A percentile compares a stretch with the other conserved stretches of the same genome.
Evolutionary conservation across 2,888 invertebrate genomes (phyloP).

Genomic region (Drosophila quasianomalipes): DNA sequence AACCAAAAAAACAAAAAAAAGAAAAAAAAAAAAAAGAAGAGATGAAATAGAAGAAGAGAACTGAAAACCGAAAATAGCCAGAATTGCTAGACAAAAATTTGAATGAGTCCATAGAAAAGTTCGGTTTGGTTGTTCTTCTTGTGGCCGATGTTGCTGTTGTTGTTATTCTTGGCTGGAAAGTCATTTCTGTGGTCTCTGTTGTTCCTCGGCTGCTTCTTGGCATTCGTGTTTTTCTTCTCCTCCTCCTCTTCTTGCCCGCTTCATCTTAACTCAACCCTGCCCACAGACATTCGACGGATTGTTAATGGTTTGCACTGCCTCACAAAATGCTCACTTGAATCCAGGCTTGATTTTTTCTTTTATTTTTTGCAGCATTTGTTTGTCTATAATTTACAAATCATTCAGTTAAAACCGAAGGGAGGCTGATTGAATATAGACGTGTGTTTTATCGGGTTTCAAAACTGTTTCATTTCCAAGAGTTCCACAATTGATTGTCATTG

Average conservation of each 20-base stretch:
- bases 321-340: conserved; percentile 38
- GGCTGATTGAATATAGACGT: conserved; percentile 9
- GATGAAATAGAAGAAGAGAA: conserved; percentile 28
- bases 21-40: neutral
- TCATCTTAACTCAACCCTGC: conserved; percentile 15
- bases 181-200: conserved; percentile 73
- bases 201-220: conserved; percentile 48
- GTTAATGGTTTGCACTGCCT: conserved; percentile 69
- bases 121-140: conserved; percentile 23
- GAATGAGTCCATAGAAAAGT: conserved; percentile 63
- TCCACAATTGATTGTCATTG: neutral
- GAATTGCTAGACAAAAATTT: conserved; percentile 65
- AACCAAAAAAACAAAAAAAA: conserved; percentile 1
- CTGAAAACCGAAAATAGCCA: conserved; percentile 6
- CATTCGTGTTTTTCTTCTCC: conserved; percentile 5
- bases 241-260: conserved; percentile 5
- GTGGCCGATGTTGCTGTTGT: conserved; percentile 20
- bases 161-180: conserved; percentile 61
- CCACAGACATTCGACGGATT: conserved; percentile 55
- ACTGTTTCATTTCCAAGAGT: neutral
- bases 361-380: conserved; percentile 22
- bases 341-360: conserved; percentile 14
- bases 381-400: conserved; percentile 55
- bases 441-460: neutral
- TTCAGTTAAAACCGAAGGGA: conserved; percentile 23